Evolutionary conservation across 2,113 vertebrate species (phyloP), one percentile per base, ranked within the genome.

Genomic region (Pyxicephalus adspersus): DNA sequence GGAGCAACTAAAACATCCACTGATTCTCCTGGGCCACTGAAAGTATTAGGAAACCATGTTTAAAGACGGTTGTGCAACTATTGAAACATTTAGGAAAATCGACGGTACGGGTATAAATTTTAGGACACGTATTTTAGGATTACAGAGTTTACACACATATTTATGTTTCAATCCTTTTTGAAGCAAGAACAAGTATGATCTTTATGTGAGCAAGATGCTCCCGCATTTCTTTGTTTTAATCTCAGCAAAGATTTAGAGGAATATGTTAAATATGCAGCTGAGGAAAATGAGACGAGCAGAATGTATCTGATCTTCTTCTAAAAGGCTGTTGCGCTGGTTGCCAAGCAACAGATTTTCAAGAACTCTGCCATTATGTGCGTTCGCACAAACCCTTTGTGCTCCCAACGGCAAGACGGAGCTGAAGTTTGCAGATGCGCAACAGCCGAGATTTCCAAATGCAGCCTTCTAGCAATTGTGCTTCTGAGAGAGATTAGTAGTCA

Each of bases 331-430:
- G 31, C 73, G 26, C 73, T 20, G 17, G 73, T 76, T 76, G 28
- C 73, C 38, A 76, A 51, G 73, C 73, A 76, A 76, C 73, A 64
- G 5, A 64, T 76, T 75, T 61, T 75, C 72, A 75, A 75, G 72
- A 61, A 61, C 72, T 58, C 70, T 18, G 55, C 55, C 51, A 16
- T 74, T 18, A 31, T 60, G 26, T 17, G 71, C 8, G 26, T 72
- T 34, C 71, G 16, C 54, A 58, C 54, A 74, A 74, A 74, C 71
- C 73, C 58, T 50, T 76, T 63, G 61, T 63, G 72, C 38, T 76
- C 73, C 73, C 58, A 50, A 26, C 45, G 58, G 57, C 57, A 64
- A 51, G 28, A 3, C 9, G 3, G 34, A 64, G 58, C 38, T 76
- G 72, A 61, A 26, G 72, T 74, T 60, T 74, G 31, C 71, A 74